Percentiles rank a stretch among this genome's conserved stretches.
phyloP scores from a whole-genome alignment of 1,140 invertebrate species.

The Drosophila novamexicana region DNA sequence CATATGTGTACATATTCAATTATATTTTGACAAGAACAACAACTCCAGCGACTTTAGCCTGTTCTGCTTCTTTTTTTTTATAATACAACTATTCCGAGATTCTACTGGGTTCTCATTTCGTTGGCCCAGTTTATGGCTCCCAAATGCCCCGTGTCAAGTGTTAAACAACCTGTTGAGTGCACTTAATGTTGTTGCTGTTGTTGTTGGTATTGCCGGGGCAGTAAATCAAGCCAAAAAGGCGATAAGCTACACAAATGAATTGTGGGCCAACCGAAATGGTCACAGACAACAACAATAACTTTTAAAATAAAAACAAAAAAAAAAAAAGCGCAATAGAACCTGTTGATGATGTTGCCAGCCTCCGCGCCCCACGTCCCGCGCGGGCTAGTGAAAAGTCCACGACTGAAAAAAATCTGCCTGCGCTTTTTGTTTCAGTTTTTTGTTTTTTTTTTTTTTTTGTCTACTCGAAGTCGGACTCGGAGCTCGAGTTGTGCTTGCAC shows the following conservation, averaged over 20 bases:
- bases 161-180: constrained; percentile 51
- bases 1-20: constrained; percentile 5
- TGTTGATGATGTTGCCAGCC: constrained; percentile 39
- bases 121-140: constrained; percentile 3
- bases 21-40: constrained; percentile 16
- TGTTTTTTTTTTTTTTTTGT: constrained; percentile 18
- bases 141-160: constrained; percentile 30
- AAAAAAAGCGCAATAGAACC: constrained; percentile 44
- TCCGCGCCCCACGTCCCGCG: neutral
- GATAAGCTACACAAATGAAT: constrained; percentile 77
- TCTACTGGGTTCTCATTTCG: neutral
- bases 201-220: constrained; percentile 53
- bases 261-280: constrained; percentile 62
- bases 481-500: constrained; percentile 60
- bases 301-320: constrained; percentile 3
- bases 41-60: neutral
- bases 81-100: neutral
- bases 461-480: constrained; percentile 12
- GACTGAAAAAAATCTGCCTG: constrained; percentile 41
- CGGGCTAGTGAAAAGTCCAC: constrained; percentile 18
- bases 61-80: neutral
- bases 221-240: constrained; percentile 80
- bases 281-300: constrained; percentile 39
- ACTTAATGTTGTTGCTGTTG: constrained; percentile 44
- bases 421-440: constrained; percentile 23